These are phyloP conservation scores for Ploceus nigricollis DNA, from an alignment of 2,113 vertebrate species.

Conservation along the genomic window DNA sequence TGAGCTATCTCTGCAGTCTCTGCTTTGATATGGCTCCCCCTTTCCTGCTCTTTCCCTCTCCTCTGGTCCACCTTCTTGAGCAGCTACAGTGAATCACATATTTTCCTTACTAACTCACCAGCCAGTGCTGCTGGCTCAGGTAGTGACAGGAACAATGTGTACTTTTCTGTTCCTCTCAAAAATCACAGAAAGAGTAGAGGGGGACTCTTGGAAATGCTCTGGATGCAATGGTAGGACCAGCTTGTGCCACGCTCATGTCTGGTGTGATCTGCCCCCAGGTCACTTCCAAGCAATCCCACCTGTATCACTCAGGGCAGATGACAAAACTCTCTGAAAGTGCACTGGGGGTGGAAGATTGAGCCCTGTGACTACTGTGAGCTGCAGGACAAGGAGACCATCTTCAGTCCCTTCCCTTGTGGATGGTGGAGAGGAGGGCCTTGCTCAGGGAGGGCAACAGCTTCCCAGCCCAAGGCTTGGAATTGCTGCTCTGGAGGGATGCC, in stretches of 20 bases:
- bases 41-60: background rate
- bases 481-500: background rate
- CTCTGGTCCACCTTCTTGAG: background rate
- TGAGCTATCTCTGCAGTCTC: background rate
- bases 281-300: background rate
- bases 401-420: background rate
- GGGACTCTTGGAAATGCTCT: background rate
- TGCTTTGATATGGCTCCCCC: background rate
- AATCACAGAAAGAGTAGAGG: background rate
- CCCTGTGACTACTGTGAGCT: background rate
- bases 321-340: background rate
- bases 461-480: background rate
- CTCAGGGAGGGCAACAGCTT: background rate
- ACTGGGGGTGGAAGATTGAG: background rate
- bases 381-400: background rate
- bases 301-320: background rate
- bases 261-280: background rate
- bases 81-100: background rate
- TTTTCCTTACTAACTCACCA: background rate
- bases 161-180: background rate
- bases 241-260: background rate
- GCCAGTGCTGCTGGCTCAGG: background rate
- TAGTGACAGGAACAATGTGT: background rate
- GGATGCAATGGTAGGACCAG: background rate
- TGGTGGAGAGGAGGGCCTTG: background rate